Evolutionary conservation across 92 coral and sea anemone species (phyloP).

Genomic region (Phymanthus crucifer): DNA sequence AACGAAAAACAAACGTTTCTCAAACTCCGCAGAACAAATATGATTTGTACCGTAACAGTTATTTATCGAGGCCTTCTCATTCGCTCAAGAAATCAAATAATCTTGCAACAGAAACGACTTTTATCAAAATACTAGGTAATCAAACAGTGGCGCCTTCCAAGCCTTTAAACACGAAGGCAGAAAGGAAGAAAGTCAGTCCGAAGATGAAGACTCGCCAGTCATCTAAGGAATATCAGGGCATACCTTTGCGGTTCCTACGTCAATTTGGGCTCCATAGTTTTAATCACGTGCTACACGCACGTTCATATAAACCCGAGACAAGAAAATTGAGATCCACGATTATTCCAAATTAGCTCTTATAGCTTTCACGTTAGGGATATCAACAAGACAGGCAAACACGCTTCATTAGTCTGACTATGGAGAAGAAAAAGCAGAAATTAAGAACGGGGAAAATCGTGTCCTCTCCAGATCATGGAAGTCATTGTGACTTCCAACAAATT

Average conservation of each 20-base stretch:
- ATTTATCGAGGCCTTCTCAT: neutral
- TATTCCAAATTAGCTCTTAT: slow-evolving; percentile 53
- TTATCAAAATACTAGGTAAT: slow-evolving; percentile 65
- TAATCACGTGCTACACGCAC: slow-evolving; percentile 82
- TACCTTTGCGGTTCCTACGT: slow-evolving; percentile 62
- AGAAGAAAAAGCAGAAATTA: too few relatives aligned
- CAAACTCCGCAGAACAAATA: slow-evolving; percentile 30
- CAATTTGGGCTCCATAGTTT: slow-evolving; percentile 59
- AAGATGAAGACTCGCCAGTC: slow-evolving; percentile 12
- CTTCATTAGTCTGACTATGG: too few relatives aligned
- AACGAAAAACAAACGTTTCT: slow-evolving; percentile 8
- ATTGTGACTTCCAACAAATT: too few relatives aligned
- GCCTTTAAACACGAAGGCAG: slow-evolving; percentile 10
- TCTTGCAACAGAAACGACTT: slow-evolving; percentile 44
- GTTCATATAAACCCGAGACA: slow-evolving; percentile 73
- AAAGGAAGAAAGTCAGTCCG: slow-evolving; percentile 11
- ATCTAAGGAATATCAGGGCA: slow-evolving; percentile 26
- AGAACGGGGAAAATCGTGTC: too few relatives aligned
- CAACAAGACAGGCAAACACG: too few relatives aligned
- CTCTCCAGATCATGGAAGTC: too few relatives aligned
- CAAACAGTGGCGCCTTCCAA: slow-evolving; percentile 64
- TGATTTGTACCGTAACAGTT: slow-evolving; percentile 44
- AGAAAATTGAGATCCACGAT: slow-evolving; percentile 51
- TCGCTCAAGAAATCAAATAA: slow-evolving; percentile 18
- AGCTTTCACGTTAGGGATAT: too few relatives aligned